These are phyloP conservation scores for Adrianichthys oophorus DNA, from an alignment of 2,797 vertebrate species.

Conservation along the genomic window DNA sequence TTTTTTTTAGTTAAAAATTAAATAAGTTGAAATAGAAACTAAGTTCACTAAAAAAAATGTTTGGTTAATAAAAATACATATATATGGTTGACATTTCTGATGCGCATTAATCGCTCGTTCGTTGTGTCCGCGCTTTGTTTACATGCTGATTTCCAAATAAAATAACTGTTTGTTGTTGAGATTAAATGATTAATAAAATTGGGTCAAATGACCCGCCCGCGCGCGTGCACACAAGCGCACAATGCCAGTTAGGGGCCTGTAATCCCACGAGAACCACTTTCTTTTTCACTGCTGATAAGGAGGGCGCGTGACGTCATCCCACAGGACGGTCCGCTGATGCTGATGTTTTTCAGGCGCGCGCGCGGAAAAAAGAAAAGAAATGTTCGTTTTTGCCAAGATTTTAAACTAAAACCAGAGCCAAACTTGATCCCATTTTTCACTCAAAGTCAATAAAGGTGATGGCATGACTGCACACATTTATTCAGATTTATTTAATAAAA, in stretches of 20 bases:
- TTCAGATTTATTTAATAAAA: too few relatives aligned
- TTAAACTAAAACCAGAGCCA: too few relatives aligned
- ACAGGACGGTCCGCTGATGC: constrained; percentile 1
- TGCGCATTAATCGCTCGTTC: too few relatives aligned
- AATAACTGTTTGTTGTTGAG: constrained; percentile 45
- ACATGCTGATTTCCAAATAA: not conserved
- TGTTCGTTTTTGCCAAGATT: not conserved
- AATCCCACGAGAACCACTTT: constrained; percentile 68
- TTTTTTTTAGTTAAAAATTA: not conserved
- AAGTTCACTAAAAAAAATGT: not conserved
- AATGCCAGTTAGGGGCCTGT: constrained; percentile 43
- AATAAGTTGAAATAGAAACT: not conserved
- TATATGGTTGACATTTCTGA: not conserved
- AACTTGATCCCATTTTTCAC: too few relatives aligned
- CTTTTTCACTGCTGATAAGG: constrained; percentile 49
- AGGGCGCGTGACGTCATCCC: constrained; percentile 43
- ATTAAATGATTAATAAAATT: constrained; percentile 52
- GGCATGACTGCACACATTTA: too few relatives aligned
- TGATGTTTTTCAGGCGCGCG: not conserved
- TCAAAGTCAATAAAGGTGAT: too few relatives aligned
- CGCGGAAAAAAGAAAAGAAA: not conserved
- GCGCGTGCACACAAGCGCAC: constrained; percentile 33
- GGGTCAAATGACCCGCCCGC: constrained; percentile 59
- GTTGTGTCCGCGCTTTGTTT: not conserved
- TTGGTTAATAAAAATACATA: not conserved